Conservation (phyloP, 2,888 invertebrate species). For the Catocala nupta region DNA sequence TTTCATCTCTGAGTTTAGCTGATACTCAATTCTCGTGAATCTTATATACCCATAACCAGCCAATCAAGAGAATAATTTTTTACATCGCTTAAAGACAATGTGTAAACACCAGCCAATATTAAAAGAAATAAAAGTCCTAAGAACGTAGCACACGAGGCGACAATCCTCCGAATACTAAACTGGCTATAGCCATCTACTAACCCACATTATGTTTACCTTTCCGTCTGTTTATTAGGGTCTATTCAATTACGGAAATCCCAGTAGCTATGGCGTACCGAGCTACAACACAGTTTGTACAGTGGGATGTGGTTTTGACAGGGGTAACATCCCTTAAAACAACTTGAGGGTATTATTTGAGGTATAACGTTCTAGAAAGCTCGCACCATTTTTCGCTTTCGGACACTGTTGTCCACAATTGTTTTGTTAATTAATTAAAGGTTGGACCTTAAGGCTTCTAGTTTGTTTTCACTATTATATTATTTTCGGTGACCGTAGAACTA, state of each 20-base stretch:
- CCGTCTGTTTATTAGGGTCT: constrained; percentile 24
- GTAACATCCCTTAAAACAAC: constrained; percentile 22
- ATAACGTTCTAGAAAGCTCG: constrained; percentile 17
- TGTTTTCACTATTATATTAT: no score
- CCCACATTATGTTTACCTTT: constrained; percentile 16
- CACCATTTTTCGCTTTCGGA: constrained; percentile 23
- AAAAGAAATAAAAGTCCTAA: neutral
- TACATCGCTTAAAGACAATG: no score
- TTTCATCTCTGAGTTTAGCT: no score
- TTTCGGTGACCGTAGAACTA: no score
- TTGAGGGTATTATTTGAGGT: constrained; percentile 29
- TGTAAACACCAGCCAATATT: neutral
- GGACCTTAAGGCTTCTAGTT: neutral
- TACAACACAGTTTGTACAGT: constrained; percentile 13
- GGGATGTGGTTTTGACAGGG: constrained; percentile 36
- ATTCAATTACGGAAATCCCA: constrained; percentile 25
- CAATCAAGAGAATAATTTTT: no score
- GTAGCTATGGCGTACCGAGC: neutral
- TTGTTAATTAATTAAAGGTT: constrained; percentile 6
- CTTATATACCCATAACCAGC: no score
- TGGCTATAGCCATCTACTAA: neutral
- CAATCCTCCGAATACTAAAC: neutral
- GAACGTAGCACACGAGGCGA: neutral
- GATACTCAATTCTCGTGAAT: no score
- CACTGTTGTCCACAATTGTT: neutral